Percentiles rank a stretch among this genome's conserved stretches.
These are phyloP conservation scores for Parotocinclus haroldoi DNA, from an alignment of 2,797 vertebrate genomes.

Conservation along the genomic window DNA sequence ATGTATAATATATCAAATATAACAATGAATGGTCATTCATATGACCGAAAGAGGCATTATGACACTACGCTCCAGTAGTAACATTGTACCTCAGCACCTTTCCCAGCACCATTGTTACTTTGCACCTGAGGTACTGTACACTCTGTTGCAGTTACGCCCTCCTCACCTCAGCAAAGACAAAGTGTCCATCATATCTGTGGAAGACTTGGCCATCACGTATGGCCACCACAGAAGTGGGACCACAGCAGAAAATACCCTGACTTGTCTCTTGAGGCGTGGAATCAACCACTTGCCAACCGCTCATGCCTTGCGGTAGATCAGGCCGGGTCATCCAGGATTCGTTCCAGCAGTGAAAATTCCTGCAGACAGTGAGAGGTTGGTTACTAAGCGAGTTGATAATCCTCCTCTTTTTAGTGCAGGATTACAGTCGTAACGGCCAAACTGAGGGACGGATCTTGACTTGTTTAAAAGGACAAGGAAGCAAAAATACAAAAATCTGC, in stretches of 20 bases:
- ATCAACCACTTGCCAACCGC: slow-evolving; percentile 90
- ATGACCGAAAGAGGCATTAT: too few species aligned
- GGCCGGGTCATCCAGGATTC: slow-evolving; percentile 92
- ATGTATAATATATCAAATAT: too few species aligned
- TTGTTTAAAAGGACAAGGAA: not conserved
- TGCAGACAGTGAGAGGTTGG: slow-evolving; percentile 44
- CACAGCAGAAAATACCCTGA: slow-evolving; percentile 63
- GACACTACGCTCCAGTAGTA: too few species aligned
- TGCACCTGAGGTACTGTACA: too few species aligned
- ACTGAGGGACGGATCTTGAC: not conserved
- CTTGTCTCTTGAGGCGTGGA: slow-evolving; percentile 92
- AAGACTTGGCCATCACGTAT: slow-evolving; percentile 68
- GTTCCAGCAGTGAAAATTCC: slow-evolving; percentile 97
- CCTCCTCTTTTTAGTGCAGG: not conserved
- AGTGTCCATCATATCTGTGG: slow-evolving; percentile 69
- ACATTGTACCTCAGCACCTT: too few species aligned
- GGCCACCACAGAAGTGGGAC: slow-evolving; percentile 73
- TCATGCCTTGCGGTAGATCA: slow-evolving; percentile 79
- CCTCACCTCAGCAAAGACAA: slow-evolving; percentile 81
- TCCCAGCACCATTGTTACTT: too few species aligned
- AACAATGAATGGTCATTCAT: too few species aligned
- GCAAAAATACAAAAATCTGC: not conserved
- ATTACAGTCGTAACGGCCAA: not conserved
- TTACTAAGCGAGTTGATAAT: not conserved
- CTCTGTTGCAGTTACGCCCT: not conserved